Conservation (phyloP, 2,113 vertebrate genomes). For the Chauna torquata region DNA sequence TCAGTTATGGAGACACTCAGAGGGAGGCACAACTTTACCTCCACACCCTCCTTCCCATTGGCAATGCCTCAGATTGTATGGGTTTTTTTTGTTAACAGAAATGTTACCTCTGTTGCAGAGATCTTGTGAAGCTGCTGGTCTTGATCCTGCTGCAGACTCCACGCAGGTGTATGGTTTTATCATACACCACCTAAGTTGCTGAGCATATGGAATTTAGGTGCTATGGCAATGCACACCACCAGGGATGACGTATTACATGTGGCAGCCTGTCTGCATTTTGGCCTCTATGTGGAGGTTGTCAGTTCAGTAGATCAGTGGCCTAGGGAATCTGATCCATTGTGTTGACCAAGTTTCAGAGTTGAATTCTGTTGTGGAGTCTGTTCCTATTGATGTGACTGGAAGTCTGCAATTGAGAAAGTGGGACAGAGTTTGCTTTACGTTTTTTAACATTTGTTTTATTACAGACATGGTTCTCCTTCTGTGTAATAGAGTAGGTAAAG, state of each 20-base stretch:
- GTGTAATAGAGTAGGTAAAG: background rate
- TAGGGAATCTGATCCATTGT: rapidly evolving
- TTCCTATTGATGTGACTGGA: background rate
- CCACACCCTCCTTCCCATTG: background rate
- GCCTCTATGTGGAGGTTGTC: background rate
- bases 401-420: background rate
- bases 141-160: background rate
- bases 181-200: background rate
- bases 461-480: background rate
- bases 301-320: background rate
- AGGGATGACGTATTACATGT: rapidly evolving
- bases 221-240: background rate
- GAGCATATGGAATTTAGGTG: background rate
- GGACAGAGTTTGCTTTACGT: background rate
- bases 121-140: background rate
- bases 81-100: background rate
- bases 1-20: background rate
- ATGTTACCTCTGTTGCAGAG: background rate
- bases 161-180: background rate
- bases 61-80: background rate
- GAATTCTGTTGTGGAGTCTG: rapidly evolving
- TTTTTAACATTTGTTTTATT: background rate
- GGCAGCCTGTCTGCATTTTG: background rate
- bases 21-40: background rate
- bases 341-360: background rate